These are phyloP conservation scores for Sisor rabdophorus DNA, from an alignment of 2,113 vertebrate genomes.

Conservation along the genomic window DNA sequence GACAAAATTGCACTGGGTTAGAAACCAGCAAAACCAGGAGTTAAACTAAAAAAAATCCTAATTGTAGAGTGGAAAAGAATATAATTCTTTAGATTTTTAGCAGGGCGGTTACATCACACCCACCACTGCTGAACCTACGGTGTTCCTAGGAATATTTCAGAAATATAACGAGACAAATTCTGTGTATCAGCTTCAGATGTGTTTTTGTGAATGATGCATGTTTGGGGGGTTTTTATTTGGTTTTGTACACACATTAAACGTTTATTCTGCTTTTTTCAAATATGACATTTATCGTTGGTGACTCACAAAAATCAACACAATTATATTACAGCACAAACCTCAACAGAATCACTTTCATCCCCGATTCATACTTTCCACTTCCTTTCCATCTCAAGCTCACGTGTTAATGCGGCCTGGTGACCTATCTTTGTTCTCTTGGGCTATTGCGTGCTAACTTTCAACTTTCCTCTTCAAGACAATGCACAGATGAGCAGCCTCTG, in stretches of 20 bases:
- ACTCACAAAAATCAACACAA: slow-evolving; percentile 29
- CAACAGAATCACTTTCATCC: slow-evolving; percentile 27
- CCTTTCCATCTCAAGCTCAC: slow-evolving; percentile 57
- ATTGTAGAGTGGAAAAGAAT: neutral
- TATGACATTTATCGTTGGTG: slow-evolving; percentile 22
- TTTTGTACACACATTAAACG: neutral
- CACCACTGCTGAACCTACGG: slow-evolving; percentile 3
- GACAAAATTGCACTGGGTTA: neutral
- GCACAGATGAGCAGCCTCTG: neutral
- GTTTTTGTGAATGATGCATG: slow-evolving; percentile 3
- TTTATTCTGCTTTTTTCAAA: neutral
- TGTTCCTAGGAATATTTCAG: slow-evolving; percentile 17
- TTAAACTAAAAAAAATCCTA: too few relatives aligned
- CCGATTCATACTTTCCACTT: slow-evolving; percentile 65
- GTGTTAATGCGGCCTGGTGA: slow-evolving; percentile 63
- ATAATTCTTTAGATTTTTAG: neutral
- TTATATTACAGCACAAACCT: slow-evolving; percentile 10
- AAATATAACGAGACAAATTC: neutral
- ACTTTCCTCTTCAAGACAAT: slow-evolving; percentile 24
- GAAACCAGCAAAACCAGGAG: neutral
- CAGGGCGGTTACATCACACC: neutral
- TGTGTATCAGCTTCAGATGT: neutral
- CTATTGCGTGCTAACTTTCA: slow-evolving; percentile 37
- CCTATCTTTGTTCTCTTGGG: slow-evolving; percentile 52
- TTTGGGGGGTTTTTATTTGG: slow-evolving; percentile 11